Evolutionary conservation across 2,888 invertebrate genomes (phyloP), one percentile per base, ranked within the genome.

Genomic region (Conchocele bisecta): DNA sequence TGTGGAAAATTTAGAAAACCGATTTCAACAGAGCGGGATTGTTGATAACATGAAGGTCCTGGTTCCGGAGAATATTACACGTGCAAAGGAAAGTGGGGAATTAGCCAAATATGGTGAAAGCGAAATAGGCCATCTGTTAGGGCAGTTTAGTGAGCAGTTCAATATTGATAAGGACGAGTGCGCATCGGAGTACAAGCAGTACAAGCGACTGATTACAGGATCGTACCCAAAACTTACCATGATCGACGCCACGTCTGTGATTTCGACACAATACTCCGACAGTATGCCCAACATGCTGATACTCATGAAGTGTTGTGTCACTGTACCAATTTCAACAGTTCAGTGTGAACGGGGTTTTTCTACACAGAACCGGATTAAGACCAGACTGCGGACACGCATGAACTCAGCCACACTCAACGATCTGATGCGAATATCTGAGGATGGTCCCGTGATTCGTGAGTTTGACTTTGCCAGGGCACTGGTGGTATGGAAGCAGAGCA

Each of bases 301-400:
- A 17, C 31, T 68, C 3, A 29, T 68, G 11, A 28, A 68, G 22
- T 56, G 54, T 22, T 60, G 46, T 39, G 17, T 54, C 11, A 31
- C 61, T 20, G 22, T 68, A 28, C 68, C 60, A 20, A 29, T 67
- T 13, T 44, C 24, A 24, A 56, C 50, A 42, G 61, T 51, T 13
- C 48, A 41, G 13, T 69, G 69, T 57, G 69, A 63, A 26, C 39
- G 69, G 41, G 64, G 58, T 15, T 64, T 64, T 29, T 58, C 41
- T 20, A 64, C 64, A 6, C 63, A 58, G 31, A 64, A 70, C 28
- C 24, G 58, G n/a, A 63, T 69, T 28, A 46, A 48, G 28, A 35
- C 58, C 22, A 58, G 17, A 28, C 31, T 64, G 3, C 37, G 59
- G 33, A 59, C 64, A 24, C 53, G 29, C 11, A 11, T 70, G 64